Evolutionary conservation across 2,888 invertebrate species (phyloP), one percentile per base, ranked within the genome.

Genomic region (Seira sanloemensis): DNA sequence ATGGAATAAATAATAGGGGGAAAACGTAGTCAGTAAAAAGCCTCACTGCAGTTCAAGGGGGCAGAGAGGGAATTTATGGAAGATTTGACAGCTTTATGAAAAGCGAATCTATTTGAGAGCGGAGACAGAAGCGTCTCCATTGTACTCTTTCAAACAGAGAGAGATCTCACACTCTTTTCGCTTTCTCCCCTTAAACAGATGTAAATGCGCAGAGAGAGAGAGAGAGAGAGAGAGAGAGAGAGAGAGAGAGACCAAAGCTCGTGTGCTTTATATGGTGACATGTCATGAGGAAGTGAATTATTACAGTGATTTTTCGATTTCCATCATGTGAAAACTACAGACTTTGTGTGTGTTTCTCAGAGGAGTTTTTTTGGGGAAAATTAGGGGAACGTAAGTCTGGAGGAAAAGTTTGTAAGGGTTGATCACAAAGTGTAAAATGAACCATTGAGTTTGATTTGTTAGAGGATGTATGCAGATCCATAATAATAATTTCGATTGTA

Each of bases 81-180:
- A 82, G 72, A 82, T 76, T 82, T 77, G 82, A 82, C 82, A 77
- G 82, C 77, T 82, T 82, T 82, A 82, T 77, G 82, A 82, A 82
- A 82, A 54, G 71, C 26, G 66, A 77, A 76, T 76, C 71, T 67
- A 72, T 67, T 73, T 72, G 65, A 68, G 75, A 62, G 62, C 62
- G 2, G 23, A 19, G 62, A 62, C 62, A 62, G 62, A 62, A 62
- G 62, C 62, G 62, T 21, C 62, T 62, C 62, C 21, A 62, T 62
- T 62, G 62, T 62, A 62, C 62, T 62, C 21, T 58, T 18, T 58
- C 58, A 37, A 37, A 37, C 50, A 50, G 16, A 50, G 16, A 50
- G 16, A n/a, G n/a, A n/a, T n/a, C n/a, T n/a, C 50, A 50, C 50
- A 16, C 50, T 50, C 50, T 12, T 4, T 62, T 9, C 37, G 12